These are phyloP conservation scores for Xyrichtys novacula DNA, from an alignment of 2,797 vertebrate species.

Conservation along the genomic window DNA sequence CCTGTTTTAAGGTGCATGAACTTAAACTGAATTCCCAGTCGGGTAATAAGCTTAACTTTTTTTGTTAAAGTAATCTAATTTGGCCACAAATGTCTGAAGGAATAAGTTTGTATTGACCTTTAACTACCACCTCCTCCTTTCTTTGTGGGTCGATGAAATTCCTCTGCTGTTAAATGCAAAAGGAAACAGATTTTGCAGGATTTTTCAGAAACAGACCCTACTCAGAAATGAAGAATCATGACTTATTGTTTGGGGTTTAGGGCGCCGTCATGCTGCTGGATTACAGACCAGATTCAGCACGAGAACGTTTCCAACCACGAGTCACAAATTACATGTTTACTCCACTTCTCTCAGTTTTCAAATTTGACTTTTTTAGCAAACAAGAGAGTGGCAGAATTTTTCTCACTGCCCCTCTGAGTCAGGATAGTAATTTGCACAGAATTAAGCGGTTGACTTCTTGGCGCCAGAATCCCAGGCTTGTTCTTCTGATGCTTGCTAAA, in stretches of 20 bases:
- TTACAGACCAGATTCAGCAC: constrained; percentile 71
- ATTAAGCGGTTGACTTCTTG: constrained; percentile 60
- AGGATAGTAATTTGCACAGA: constrained; percentile 77
- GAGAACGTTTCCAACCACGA: constrained; percentile 64
- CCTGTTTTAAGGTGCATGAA: constrained; percentile 69
- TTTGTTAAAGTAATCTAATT: constrained; percentile 15
- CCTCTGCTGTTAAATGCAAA: not conserved
- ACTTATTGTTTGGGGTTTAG: constrained; percentile 44
- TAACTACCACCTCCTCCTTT: constrained; percentile 3
- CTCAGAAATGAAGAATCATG: constrained; percentile 45
- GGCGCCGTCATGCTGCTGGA: constrained; percentile 54
- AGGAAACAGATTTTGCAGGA: not conserved
- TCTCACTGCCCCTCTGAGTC: constrained; percentile 44
- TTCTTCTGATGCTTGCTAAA: constrained; percentile 70
- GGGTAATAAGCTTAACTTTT: constrained; percentile 10
- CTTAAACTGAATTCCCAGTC: constrained; percentile 29
- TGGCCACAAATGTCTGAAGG: constrained; percentile 24
- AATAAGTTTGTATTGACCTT: constrained; percentile 5
- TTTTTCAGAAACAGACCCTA: constrained; percentile 53
- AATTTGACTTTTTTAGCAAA: constrained; percentile 73
- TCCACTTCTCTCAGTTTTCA: constrained; percentile 52
- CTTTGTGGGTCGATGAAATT: too few species aligned
- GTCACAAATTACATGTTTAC: constrained; percentile 81
- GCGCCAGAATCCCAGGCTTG: constrained; percentile 71
- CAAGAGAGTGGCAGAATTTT: constrained; percentile 56